Evolutionary conservation across 2,888 invertebrate species (phyloP).

Genomic region (Apodemia duryi): DNA sequence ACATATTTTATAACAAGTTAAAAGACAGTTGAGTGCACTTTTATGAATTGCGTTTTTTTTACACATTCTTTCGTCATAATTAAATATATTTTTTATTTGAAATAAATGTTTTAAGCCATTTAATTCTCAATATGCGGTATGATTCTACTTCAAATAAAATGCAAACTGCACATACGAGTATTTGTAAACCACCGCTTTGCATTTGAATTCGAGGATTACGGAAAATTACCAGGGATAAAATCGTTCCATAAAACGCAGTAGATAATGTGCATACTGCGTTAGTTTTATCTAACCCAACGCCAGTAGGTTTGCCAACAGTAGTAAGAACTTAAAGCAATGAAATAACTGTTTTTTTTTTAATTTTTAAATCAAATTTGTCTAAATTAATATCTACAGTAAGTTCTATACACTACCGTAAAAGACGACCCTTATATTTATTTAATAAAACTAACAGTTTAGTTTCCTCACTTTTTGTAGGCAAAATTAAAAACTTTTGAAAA

Average conservation of each 20-base stretch:
- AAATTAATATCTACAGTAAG: too few species aligned
- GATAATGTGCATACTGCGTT: not conserved
- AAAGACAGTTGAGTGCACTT: not conserved
- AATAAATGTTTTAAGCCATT: not conserved
- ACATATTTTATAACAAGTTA: too few species aligned
- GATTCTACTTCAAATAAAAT: not conserved
- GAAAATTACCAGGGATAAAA: not conserved
- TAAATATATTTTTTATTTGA: not conserved
- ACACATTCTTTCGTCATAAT: not conserved
- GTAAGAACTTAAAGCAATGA: too few species aligned
- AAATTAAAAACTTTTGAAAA: too few species aligned
- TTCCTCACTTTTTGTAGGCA: too few species aligned
- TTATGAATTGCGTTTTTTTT: not conserved
- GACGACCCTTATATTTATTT: too few species aligned
- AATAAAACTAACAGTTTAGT: too few species aligned
- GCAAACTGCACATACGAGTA: not conserved
- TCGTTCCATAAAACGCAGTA: not conserved
- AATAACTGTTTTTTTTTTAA: too few species aligned
- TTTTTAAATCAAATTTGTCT: too few species aligned
- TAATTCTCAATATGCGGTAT: not conserved
- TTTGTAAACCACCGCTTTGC: not conserved
- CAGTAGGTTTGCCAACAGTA: too few species aligned
- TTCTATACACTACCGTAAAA: too few species aligned
- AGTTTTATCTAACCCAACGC: not conserved
- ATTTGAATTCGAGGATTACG: constrained; percentile 6